Percentiles rank a stretch among this genome's conserved stretches.
These are phyloP conservation scores for Lasioglossum calceatum DNA, from an alignment of 2,888 invertebrate genomes.

Conservation along the genomic window DNA sequence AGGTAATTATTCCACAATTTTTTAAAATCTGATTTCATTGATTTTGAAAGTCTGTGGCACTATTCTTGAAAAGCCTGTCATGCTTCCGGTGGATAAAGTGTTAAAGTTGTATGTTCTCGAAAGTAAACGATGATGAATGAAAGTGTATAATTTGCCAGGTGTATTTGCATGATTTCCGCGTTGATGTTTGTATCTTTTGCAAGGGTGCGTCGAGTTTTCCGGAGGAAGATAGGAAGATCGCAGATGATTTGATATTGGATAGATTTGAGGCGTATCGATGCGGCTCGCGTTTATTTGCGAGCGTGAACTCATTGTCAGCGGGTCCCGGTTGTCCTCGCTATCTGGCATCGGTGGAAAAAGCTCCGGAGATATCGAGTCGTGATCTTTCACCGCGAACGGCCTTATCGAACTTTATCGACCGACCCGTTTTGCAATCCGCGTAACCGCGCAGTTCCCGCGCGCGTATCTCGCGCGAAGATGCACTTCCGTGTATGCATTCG, in stretches of 20 bases:
- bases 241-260: neutral
- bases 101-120: too few relatives aligned
- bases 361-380: conserved; percentile 18
- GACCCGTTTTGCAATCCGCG: conserved; percentile 45
- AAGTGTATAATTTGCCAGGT: too few relatives aligned
- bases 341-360: conserved; percentile 41
- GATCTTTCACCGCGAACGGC: conserved; percentile 6
- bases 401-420: conserved; percentile 26
- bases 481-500: conserved; percentile 36
- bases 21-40: too few relatives aligned
- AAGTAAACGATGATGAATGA: too few relatives aligned
- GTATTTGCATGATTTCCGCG: too few relatives aligned
- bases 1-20: too few relatives aligned
- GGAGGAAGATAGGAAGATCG: neutral
- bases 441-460: conserved; percentile 30
- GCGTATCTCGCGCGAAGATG: neutral
- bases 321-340: conserved; percentile 1
- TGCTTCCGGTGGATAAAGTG: too few relatives aligned
- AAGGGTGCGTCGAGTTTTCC: neutral
- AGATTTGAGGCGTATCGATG: neutral
- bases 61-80: too few relatives aligned
- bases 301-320: neutral
- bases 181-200: neutral
- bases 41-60: too few relatives aligned
- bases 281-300: neutral